phyloP scores from a whole-genome alignment of 2,113 vertebrate genomes.

The Xiphophorus hellerii region DNA sequence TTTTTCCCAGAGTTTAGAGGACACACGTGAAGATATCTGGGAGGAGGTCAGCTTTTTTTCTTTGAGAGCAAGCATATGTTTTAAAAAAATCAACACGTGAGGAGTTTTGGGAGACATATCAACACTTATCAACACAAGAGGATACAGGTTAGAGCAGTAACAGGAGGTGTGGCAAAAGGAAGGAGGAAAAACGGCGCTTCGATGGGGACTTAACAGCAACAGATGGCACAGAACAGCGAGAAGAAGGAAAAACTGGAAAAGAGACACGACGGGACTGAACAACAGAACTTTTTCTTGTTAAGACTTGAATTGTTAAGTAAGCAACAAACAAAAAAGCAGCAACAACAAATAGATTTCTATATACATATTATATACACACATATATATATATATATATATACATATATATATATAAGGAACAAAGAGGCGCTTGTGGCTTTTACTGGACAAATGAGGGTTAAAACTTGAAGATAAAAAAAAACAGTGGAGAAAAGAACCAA shows the following conservation, averaged over 20 bases:
- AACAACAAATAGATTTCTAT: slow-evolving; percentile 86
- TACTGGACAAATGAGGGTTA: slow-evolving; percentile 87
- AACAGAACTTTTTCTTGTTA: slow-evolving; percentile 81
- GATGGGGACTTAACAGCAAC: slow-evolving; percentile 66
- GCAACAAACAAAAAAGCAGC: slow-evolving; percentile 83
- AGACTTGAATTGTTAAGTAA: slow-evolving; percentile 85
- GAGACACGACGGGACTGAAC: slow-evolving; percentile 74
- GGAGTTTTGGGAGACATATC: slow-evolving; percentile 84
- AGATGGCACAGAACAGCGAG: slow-evolving; percentile 70
- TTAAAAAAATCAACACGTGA: slow-evolving; percentile 74
- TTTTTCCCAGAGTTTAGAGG: slow-evolving; percentile 76
- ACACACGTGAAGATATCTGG: slow-evolving; percentile 77
- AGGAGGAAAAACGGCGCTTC: slow-evolving; percentile 52
- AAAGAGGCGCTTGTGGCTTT: slow-evolving; percentile 84
- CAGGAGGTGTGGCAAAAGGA: slow-evolving; percentile 34
- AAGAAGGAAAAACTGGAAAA: slow-evolving; percentile 62
- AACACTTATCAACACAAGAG: slow-evolving; percentile 76
- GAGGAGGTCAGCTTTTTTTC: slow-evolving; percentile 80
- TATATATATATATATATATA: slow-evolving; percentile 56
- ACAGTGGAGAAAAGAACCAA: slow-evolving; percentile 73
- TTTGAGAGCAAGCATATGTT: slow-evolving; percentile 77
- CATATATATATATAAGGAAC: slow-evolving; percentile 49
- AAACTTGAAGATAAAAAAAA: slow-evolving; percentile 83
- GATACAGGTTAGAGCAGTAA: slow-evolving; percentile 63
- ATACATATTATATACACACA: slow-evolving; percentile 84